Conservation (phyloP, 2,888 invertebrate species). For the Agrypnus murinus region DNA sequence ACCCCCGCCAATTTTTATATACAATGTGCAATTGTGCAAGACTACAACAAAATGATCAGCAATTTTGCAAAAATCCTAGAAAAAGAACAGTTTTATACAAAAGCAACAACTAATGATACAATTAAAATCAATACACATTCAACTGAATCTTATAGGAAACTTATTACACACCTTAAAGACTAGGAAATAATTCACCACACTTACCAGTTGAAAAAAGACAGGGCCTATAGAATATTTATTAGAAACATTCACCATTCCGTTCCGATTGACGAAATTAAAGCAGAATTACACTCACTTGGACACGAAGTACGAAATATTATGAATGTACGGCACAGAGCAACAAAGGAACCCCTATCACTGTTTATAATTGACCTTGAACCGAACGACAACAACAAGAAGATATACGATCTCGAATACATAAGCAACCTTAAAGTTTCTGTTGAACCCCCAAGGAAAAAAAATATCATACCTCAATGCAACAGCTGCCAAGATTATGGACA, state of each 20-base stretch:
- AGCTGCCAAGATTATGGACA: conserved; percentile 29
- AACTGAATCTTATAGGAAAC: conserved; percentile 6
- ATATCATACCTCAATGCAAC: not conserved
- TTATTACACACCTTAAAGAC: conserved; percentile 12
- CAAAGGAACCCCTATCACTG: not conserved
- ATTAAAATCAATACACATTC: too few species aligned
- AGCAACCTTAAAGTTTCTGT: conserved; percentile 14
- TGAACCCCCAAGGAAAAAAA: conserved; percentile 27
- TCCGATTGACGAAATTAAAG: not conserved
- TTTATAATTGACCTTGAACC: not conserved
- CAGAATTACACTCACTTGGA: not conserved
- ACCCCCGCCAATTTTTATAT: not conserved
- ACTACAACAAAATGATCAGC: too few species aligned
- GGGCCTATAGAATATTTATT: conserved; percentile 7
- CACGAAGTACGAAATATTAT: not conserved
- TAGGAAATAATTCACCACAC: not conserved
- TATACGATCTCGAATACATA: conserved; percentile 3
- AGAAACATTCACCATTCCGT: not conserved
- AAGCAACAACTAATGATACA: not conserved
- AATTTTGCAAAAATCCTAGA: not conserved
- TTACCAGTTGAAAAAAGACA: too few species aligned
- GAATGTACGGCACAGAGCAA: not conserved
- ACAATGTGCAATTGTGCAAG: not conserved
- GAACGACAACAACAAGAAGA: conserved; percentile 20
- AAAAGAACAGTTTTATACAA: conserved; percentile 6